Conservation (phyloP, 2,113 vertebrate species). For the Tauraco erythrolophus region DNA sequence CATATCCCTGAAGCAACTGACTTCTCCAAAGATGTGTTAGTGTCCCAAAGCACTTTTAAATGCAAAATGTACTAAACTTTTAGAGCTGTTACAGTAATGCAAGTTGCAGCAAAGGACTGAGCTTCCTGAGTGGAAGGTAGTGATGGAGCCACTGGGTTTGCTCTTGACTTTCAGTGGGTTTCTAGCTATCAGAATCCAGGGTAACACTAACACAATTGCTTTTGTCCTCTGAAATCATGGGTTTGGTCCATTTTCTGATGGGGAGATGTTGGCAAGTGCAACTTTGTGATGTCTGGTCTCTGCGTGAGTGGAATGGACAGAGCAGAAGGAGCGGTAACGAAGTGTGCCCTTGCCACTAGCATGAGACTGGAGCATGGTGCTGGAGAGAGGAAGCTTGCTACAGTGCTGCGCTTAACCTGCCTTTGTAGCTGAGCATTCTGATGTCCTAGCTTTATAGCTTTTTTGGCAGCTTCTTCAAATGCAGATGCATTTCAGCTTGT, state of each 20-base stretch:
- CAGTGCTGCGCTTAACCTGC: neutral
- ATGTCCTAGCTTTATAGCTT: neutral
- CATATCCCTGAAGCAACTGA: neutral
- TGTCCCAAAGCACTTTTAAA: neutral
- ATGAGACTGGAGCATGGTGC: neutral
- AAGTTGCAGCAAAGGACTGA: neutral
- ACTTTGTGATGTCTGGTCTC: constrained; percentile 3
- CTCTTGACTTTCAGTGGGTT: constrained; percentile 1
- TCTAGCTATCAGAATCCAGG: neutral
- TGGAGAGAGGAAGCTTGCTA: constrained; percentile 41
- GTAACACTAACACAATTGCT: neutral
- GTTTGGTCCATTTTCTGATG: constrained; percentile 70
- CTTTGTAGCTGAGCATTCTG: neutral
- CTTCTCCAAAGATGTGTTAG: neutral
- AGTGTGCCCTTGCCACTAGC: neutral
- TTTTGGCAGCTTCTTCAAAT: constrained; percentile 12
- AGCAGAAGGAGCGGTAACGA: neutral
- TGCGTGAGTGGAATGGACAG: neutral
- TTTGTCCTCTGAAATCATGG: constrained; percentile 58
- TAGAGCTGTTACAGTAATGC: neutral
- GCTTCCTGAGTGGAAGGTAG: neutral
- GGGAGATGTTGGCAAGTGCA: constrained; percentile 28
- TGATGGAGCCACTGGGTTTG: neutral
- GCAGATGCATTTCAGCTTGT: neutral
- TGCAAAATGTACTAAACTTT: neutral